Conservation (phyloP, 2,888 invertebrate genomes). For the Poecilobothrus nobilitatus region DNA sequence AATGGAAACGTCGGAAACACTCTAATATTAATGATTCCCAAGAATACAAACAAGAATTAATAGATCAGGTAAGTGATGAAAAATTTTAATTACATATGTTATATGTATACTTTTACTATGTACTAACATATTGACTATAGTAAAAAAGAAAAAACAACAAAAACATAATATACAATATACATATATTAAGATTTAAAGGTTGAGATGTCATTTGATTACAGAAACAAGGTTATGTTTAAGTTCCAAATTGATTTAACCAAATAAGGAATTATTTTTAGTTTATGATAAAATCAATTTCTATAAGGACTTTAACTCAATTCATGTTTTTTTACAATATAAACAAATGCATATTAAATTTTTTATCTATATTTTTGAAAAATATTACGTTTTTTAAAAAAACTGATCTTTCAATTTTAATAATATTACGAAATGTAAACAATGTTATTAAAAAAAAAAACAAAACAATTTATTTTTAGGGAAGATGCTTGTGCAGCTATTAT, state of each 20-base stretch:
- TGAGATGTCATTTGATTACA: slow-evolving; percentile 9
- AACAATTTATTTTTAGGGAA: slow-evolving; percentile 45
- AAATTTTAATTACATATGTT: not conserved
- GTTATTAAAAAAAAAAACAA: no score
- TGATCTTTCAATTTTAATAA: no score
- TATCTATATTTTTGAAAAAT: no score
- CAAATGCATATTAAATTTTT: no score
- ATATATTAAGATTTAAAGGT: slow-evolving; percentile 2
- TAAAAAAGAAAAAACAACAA: not conserved
- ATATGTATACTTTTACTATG: not conserved
- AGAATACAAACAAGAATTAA: slow-evolving; percentile 41
- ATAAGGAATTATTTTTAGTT: no score
- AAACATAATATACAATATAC: slow-evolving; percentile 1
- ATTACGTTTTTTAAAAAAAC: no score
- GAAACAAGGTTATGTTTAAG: slow-evolving; percentile 14
- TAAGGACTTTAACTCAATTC: no score
- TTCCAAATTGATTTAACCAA: not conserved
- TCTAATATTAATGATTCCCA: slow-evolving; percentile 29
- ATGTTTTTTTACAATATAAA: no score
- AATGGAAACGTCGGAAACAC: slow-evolving; percentile 22
- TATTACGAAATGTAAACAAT: no score
- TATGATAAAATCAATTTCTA: no score
- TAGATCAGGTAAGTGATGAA: slow-evolving; percentile 37
- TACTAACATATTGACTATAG: no score
- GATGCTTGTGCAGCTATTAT: slow-evolving; percentile 67